phyloP scores from a whole-genome alignment of 2,888 invertebrate species.

The Orchesella flavescens region DNA sequence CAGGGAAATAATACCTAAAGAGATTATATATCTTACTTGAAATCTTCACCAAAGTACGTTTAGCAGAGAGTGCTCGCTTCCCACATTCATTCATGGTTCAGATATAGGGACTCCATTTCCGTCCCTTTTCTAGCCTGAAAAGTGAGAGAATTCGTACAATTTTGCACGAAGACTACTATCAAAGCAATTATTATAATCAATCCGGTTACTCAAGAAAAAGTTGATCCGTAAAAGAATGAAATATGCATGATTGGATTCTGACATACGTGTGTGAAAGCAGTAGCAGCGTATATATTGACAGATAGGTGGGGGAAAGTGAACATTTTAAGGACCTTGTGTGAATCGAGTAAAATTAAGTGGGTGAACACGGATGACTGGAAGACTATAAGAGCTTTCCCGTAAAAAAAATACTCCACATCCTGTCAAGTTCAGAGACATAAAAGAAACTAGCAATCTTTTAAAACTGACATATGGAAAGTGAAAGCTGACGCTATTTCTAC shows the following conservation, averaged over 20 bases:
- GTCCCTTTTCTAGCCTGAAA: too few species aligned
- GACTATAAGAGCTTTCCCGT: not conserved
- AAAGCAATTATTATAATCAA: not conserved
- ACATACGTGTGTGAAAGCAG: too few species aligned
- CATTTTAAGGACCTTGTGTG: not conserved
- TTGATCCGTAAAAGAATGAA: not conserved
- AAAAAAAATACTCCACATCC: not conserved
- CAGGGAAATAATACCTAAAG: not conserved
- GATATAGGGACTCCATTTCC: too few species aligned
- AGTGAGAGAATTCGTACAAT: too few species aligned
- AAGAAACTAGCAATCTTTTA: not conserved
- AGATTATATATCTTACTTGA: too few species aligned
- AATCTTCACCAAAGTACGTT: too few species aligned
- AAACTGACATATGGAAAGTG: slow-evolving; percentile 15
- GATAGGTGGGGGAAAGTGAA: not conserved
- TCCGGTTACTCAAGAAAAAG: not conserved
- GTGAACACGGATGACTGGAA: slow-evolving; percentile 2
- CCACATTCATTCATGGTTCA: too few species aligned
- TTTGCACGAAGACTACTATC: too few species aligned
- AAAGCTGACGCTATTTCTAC: not conserved
- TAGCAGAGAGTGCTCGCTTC: too few species aligned
- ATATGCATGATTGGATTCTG: too few species aligned
- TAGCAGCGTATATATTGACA: too few species aligned
- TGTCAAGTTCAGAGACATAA: not conserved
- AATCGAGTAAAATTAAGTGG: slow-evolving; percentile 3